Evolutionary conservation across 2,888 invertebrate species (phyloP).

Genomic region (Penaeus monodon): DNA sequence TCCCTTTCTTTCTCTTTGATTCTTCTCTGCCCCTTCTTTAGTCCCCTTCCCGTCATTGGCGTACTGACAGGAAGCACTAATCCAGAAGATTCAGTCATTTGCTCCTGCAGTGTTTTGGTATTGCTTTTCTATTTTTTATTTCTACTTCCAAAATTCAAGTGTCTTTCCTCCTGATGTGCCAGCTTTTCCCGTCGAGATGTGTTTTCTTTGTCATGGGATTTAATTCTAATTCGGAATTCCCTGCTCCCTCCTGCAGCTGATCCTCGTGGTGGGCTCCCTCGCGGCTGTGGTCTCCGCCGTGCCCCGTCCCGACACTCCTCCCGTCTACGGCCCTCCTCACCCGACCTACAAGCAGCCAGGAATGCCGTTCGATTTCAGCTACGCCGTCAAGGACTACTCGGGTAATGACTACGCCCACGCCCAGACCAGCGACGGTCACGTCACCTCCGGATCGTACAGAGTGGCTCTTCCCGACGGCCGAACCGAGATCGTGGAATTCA

Average conservation of each 20-base stretch:
- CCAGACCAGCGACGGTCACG: slow-evolving; percentile 6
- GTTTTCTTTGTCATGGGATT: neutral
- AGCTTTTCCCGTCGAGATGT: too few species aligned
- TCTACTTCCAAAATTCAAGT: too few species aligned
- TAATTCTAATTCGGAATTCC: neutral
- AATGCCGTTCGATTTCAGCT: neutral
- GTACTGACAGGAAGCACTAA: too few species aligned
- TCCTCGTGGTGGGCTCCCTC: neutral
- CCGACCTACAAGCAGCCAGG: slow-evolving; percentile 6
- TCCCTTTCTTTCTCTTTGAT: too few species aligned
- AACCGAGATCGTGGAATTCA: neutral
- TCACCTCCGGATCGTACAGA: neutral
- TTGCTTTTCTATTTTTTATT: too few species aligned
- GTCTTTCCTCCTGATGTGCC: too few species aligned
- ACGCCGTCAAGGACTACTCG: slow-evolving; percentile 18
- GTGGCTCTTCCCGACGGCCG: slow-evolving; percentile 16
- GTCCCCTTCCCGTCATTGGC: too few species aligned
- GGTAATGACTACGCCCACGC: slow-evolving; percentile 7
- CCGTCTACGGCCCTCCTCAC: neutral
- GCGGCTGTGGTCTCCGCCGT: slow-evolving; percentile 4
- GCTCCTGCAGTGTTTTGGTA: too few species aligned
- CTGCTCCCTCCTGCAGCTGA: neutral
- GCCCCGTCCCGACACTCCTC: neutral
- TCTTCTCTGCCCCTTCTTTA: too few species aligned
- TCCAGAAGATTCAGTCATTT: too few species aligned